Evolutionary conservation across 2,797 vertebrate genomes (phyloP).

Genomic region (Dallia pectoralis): DNA sequence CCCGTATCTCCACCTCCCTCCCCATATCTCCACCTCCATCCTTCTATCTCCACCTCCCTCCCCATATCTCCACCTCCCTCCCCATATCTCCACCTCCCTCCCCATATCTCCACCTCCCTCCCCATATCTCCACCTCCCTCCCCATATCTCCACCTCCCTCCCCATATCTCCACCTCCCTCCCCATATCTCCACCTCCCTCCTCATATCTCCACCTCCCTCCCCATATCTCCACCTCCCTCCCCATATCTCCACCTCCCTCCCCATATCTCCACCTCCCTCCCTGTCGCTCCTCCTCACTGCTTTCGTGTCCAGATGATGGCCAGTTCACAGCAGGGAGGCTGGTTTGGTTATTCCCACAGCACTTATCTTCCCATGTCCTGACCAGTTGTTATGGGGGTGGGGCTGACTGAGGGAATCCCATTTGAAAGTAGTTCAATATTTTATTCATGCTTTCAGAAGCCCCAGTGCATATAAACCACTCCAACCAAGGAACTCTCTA

Average conservation of each 20-base stretch:
- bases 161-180: not conserved
- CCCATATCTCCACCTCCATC: not conserved
- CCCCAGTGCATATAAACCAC: not conserved
- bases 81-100: constrained; percentile 8
- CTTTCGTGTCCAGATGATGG: constrained; percentile 18
- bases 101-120: not conserved
- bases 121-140: not conserved
- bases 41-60: constrained; percentile 1
- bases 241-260: not conserved
- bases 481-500: not conserved
- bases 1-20: constrained; percentile 8
- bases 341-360: constrained; percentile 59
- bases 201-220: constrained; percentile 8
- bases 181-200: not conserved
- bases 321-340: constrained; percentile 57
- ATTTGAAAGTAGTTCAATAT: constrained; percentile 54
- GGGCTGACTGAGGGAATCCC: constrained; percentile 31
- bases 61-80: not conserved
- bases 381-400: constrained; percentile 25
- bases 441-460: constrained; percentile 35
- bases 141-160: constrained; percentile 8
- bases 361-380: constrained; percentile 64
- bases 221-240: not conserved
- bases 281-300: not conserved
- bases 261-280: constrained; percentile 8